Evolutionary conservation across 1,140 invertebrate genomes (phyloP).

Genomic region (Adoxophyes honmai): DNA sequence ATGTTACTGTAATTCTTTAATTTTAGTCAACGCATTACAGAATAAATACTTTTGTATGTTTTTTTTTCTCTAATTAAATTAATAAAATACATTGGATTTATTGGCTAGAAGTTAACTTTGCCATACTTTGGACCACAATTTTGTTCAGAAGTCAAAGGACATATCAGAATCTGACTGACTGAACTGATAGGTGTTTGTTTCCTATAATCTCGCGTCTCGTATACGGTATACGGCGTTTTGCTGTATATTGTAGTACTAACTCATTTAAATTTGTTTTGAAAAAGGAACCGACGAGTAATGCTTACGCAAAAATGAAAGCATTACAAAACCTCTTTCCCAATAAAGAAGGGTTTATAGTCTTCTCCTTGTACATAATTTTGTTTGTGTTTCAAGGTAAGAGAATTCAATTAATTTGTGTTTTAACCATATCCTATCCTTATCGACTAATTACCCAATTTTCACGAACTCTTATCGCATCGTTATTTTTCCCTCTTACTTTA

Average conservation of each 20-base stretch:
- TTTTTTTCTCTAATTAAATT: no score
- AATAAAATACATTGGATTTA: no score
- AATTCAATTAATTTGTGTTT: conserved; percentile 6
- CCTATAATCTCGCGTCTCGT: not conserved
- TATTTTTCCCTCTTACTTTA: not conserved
- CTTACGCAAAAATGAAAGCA: conserved; percentile 42
- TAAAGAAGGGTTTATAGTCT: conserved; percentile 86
- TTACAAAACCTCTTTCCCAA: conserved; percentile 89
- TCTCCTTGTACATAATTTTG: conserved; percentile 86
- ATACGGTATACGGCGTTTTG: not conserved
- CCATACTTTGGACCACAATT: no score
- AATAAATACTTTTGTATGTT: no score
- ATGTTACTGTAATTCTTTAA: no score
- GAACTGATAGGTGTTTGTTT: not conserved
- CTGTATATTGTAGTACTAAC: not conserved
- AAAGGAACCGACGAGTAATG: not conserved
- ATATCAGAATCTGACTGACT: no score
- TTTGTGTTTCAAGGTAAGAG: conserved; percentile 70
- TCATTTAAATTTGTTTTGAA: not conserved
- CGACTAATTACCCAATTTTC: not conserved
- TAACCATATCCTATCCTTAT: not conserved
- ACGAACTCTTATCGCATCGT: conserved; percentile 8
- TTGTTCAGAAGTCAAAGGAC: no score
- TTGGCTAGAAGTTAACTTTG: no score
- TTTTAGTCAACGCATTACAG: no score